A percentile compares a stretch with the other conserved stretches of the same genome.
Evolutionary conservation across 1,140 invertebrate genomes (phyloP).

Genomic region (Zaprionus ornatus): DNA sequence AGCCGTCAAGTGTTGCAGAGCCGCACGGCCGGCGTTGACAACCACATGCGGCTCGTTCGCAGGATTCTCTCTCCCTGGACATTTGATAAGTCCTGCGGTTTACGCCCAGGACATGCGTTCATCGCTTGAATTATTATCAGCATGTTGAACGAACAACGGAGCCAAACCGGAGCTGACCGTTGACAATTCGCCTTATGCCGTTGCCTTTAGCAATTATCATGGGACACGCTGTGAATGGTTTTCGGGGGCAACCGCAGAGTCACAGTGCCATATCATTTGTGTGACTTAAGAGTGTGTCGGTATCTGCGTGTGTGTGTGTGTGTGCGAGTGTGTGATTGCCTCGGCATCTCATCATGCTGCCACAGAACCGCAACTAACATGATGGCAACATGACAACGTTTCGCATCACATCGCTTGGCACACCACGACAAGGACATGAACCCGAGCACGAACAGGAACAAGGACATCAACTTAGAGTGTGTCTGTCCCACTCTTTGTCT

Average conservation of each 20-base stretch:
- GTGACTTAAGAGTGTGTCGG: not conserved
- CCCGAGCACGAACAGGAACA: not conserved
- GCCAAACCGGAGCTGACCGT: constrained; percentile 39
- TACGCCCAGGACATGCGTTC: constrained; percentile 36
- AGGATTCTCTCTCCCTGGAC: not conserved
- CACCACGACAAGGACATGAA: constrained; percentile 47
- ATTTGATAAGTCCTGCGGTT: constrained; percentile 69
- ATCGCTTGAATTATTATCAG: constrained; percentile 76
- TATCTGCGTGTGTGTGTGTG: constrained; percentile 12
- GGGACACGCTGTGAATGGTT: constrained; percentile 56
- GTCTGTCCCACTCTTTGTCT: not conserved
- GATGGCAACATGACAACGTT: constrained; percentile 44
- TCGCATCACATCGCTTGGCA: constrained; percentile 30
- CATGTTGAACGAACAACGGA: constrained; percentile 49
- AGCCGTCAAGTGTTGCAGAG: constrained; percentile 2
- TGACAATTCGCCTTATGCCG: constrained; percentile 41
- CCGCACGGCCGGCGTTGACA: no score
- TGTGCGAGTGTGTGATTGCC: constrained; percentile 46
- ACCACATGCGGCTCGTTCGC: not conserved
- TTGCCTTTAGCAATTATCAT: constrained; percentile 74
- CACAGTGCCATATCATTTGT: constrained; percentile 52
- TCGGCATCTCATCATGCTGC: constrained; percentile 67
- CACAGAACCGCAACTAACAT: constrained; percentile 75
- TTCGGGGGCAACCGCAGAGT: constrained; percentile 43
- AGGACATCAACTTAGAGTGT: constrained; percentile 44